phyloP scores from a whole-genome alignment of 2,797 vertebrate genomes.

The Lagodon rhomboides region DNA sequence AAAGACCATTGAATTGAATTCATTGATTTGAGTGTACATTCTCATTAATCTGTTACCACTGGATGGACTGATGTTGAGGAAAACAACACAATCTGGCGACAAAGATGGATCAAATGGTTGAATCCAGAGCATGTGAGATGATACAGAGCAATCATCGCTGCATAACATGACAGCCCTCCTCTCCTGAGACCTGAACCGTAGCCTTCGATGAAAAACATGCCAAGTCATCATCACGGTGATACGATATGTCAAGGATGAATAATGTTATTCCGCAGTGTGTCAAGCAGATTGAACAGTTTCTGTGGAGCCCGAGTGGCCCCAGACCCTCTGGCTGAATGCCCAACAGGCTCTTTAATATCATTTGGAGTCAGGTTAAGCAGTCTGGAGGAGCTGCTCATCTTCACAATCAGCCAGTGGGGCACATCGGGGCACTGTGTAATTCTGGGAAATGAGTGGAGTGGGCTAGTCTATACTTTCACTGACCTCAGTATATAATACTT shows the following conservation, averaged over 20 bases:
- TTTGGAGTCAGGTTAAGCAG: constrained; percentile 71
- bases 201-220: constrained; percentile 51
- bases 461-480: constrained; percentile 55
- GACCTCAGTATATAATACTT: constrained; percentile 48
- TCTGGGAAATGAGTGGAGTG: constrained; percentile 59
- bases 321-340: constrained; percentile 62
- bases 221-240: constrained; percentile 56
- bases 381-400: constrained; percentile 67
- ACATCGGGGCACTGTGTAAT: constrained; percentile 52
- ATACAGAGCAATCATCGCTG: constrained; percentile 36
- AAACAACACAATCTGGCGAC: constrained; percentile 23
- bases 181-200: constrained; percentile 49
- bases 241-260: constrained; percentile 68
- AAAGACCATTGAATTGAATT: too few species aligned
- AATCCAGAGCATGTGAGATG: constrained; percentile 15
- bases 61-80: constrained; percentile 1
- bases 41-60: not conserved
- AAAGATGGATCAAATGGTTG: constrained; percentile 16
- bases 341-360: constrained; percentile 65
- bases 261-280: constrained; percentile 53
- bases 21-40: not conserved
- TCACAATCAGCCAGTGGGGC: constrained; percentile 60
- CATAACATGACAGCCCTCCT: constrained; percentile 24
- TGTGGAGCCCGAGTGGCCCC: constrained; percentile 46
- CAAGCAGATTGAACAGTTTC: constrained; percentile 51